phyloP scores from a whole-genome alignment of 2,888 invertebrate genomes.

The Tanypteryx hageni region DNA sequence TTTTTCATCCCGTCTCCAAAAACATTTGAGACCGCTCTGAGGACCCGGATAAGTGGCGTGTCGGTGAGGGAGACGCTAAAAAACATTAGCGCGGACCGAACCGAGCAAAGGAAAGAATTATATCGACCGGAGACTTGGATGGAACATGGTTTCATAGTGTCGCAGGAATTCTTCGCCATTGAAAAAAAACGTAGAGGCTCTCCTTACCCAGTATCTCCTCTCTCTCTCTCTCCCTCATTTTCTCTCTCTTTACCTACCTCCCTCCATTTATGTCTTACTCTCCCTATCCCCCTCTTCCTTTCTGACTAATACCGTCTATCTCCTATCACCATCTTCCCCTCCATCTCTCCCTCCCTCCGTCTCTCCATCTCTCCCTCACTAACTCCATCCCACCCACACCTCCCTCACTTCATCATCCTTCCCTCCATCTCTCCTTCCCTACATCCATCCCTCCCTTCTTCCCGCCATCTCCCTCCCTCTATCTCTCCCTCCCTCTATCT shows the following conservation, averaged over 20 bases:
- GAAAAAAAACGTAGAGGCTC: no score
- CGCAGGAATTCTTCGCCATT: slow-evolving; percentile 24
- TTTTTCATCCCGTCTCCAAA: no score
- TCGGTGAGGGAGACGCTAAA: background rate
- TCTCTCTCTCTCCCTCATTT: background rate
- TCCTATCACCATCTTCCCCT: no score
- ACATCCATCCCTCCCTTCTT: no score
- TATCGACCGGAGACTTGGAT: slow-evolving; percentile 9
- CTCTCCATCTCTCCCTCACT: background rate
- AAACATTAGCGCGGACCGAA: slow-evolving; percentile 11
- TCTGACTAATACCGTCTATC: no score
- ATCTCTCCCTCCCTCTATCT: no score
- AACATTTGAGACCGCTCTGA: background rate
- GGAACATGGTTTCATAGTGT: slow-evolving; percentile 24
- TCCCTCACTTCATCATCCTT: no score
- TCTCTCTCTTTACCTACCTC: background rate
- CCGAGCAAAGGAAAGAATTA: background rate
- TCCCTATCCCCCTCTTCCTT: no score
- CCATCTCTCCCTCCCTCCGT: background rate
- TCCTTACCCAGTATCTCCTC: no score
- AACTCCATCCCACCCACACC: no score
- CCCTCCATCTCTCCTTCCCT: no score
- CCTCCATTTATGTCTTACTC: background rate
- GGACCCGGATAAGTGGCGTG: background rate
- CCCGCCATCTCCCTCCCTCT: no score